Evolutionary conservation across 2,797 vertebrate genomes (phyloP).

Genomic region (Ctenopoma multispine): DNA sequence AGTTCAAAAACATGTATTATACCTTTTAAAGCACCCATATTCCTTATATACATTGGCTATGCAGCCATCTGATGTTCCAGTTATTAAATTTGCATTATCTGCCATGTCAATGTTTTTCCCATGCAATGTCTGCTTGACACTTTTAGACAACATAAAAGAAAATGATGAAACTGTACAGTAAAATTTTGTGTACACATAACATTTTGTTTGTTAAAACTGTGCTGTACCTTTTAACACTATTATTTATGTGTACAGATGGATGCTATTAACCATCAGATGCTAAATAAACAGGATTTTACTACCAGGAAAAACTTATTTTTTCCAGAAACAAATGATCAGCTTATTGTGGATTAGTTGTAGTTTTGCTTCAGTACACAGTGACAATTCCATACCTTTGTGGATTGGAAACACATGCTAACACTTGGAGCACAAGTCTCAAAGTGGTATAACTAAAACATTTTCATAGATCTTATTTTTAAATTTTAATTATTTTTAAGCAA

Average conservation of each 20-base stretch:
- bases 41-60: slow-evolving; percentile 33
- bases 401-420: neutral
- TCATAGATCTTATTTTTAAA: no score
- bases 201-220: slow-evolving; percentile 35
- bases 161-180: slow-evolving; percentile 24
- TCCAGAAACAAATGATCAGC: neutral
- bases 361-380: neutral
- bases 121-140: slow-evolving; percentile 3
- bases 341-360: neutral
- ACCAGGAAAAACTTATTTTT: neutral
- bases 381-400: neutral
- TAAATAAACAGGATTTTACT: slow-evolving; percentile 36
- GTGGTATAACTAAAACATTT: no score
- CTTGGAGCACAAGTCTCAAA: neutral
- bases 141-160: slow-evolving; percentile 11
- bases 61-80: slow-evolving; percentile 18
- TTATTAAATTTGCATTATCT: slow-evolving; percentile 27
- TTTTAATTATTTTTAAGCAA: no score
- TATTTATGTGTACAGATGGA: slow-evolving; percentile 44
- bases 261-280: slow-evolving; percentile 18
- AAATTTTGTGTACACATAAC: slow-evolving; percentile 27
- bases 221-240: slow-evolving; percentile 41
- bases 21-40: slow-evolving; percentile 28
- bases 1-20: slow-evolving; percentile 1
- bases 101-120: slow-evolving; percentile 4